Evolutionary conservation across 2,797 vertebrate genomes (phyloP), one percentile per base, ranked within the genome.

Genomic region (Premnoplex brunnescens): DNA sequence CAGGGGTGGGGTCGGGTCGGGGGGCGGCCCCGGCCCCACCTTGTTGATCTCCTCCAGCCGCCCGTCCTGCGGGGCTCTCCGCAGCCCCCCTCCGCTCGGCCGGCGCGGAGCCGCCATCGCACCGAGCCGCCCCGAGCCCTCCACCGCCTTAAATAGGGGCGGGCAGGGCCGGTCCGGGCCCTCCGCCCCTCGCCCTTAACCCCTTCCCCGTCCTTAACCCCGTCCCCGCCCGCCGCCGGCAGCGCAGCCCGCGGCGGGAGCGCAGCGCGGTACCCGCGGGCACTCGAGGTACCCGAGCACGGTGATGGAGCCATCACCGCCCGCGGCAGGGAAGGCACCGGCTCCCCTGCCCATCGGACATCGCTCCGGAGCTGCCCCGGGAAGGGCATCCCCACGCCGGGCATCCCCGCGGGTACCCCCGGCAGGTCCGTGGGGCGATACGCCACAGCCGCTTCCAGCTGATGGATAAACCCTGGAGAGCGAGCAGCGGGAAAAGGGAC

Each of bases 41-140:
- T 98, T 97, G 94, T 99, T 99, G 81, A 99, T 97, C 95, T 98
- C 98, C 36, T 98, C 98, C 96, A 99, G 83, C 93, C 97, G 98
- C 56, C 98, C 98, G 95, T 98, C 97, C 68, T 99, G 98, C 92
- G 98, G 98, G 58, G 98, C 98, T 73, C 98, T 98, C 60, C 98
- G 87, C 56, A 98, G 93, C 37, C 98, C 95, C 95, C 82, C 88
- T 12, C 81, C 85, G 52, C 74, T 74, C 78, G 62, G 74, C 82
- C 93, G 88, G 69, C 93, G 85, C 62, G 52, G 69, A 87, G 81
- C 85, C 82, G 95, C 95, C 95, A 93, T 96, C 83, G n/a, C 91
- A 2, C 71, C 4, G 30, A 62, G 14, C 41, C 49, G 0, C 44
- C 63, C 88, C 41, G 28, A 0, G 9, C 52, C 95, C 85, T 66